Conservation (phyloP, 1,140 invertebrate species). For the Meloidogyne floridensis region DNA sequence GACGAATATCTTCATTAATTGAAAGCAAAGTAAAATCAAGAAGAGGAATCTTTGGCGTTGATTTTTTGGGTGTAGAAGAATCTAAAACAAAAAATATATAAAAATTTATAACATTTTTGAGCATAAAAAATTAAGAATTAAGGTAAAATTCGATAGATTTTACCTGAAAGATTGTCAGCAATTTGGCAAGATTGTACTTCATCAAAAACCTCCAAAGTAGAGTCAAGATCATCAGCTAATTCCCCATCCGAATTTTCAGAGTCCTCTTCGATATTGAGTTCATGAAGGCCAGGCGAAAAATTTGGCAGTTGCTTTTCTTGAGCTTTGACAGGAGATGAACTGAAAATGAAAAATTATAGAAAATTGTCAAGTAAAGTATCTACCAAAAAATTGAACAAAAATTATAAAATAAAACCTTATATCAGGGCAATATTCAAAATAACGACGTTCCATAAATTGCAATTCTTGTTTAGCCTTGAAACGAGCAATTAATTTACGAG, state of each 20-base stretch:
- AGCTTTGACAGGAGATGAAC: background rate
- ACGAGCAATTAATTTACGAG: background rate
- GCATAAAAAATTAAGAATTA: background rate
- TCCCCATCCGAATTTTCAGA: background rate
- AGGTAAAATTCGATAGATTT: background rate
- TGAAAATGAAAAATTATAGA: background rate
- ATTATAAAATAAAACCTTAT: background rate
- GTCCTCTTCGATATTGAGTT: background rate
- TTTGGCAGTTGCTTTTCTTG: background rate
- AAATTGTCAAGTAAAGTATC: too few species aligned
- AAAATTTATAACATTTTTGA: too few species aligned
- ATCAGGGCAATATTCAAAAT: background rate
- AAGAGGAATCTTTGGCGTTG: background rate
- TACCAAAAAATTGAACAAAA: too few species aligned
- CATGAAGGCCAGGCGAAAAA: background rate
- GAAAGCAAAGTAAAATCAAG: constrained; percentile 1
- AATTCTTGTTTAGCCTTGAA: background rate
- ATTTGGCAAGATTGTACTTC: background rate
- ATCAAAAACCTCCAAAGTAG: background rate
- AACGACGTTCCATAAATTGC: background rate
- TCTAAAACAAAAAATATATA: background rate
- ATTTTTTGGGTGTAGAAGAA: background rate
- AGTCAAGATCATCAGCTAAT: background rate
- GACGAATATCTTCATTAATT: background rate
- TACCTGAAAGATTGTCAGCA: background rate